Conservation (phyloP, 2,113 vertebrate species). For the Rafetus swinhoei region DNA sequence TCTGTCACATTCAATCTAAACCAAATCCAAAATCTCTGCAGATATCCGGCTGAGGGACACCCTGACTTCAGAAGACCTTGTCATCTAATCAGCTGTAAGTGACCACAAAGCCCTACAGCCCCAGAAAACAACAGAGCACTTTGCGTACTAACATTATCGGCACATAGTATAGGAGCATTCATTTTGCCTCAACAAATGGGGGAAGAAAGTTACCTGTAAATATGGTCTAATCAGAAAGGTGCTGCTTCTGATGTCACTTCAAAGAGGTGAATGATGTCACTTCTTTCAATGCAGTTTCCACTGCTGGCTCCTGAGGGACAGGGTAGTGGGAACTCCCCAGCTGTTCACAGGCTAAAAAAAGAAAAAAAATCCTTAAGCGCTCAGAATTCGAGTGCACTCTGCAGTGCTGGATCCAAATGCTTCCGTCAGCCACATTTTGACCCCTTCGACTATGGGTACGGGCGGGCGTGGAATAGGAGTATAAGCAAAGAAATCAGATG, state of each 20-base stretch:
- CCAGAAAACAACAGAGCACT: background rate
- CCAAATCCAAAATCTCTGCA: background rate
- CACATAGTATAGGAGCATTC: background rate
- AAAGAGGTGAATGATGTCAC: background rate
- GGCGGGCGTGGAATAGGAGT: background rate
- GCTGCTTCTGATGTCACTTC: conserved; percentile 26
- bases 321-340: background rate
- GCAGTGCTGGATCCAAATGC: background rate
- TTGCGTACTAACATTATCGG: background rate
- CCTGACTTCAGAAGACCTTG: background rate
- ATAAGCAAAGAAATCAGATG: background rate
- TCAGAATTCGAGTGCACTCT: background rate
- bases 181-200: background rate
- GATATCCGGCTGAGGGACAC: background rate
- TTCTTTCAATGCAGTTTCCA: conserved; percentile 18
- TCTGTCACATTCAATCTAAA: background rate
- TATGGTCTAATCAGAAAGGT: conserved; percentile 18
- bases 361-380: conserved; percentile 7
- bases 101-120: rapidly evolving
- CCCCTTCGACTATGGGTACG: background rate
- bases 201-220: conserved; percentile 51
- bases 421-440: background rate
- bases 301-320: background rate
- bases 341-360: conserved; percentile 37
- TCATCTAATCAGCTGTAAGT: background rate